A percentile compares a stretch with the other conserved stretches of the same genome.
Evolutionary conservation across 1,140 invertebrate genomes (phyloP).

Genomic region (Drosophila aff.): DNA sequence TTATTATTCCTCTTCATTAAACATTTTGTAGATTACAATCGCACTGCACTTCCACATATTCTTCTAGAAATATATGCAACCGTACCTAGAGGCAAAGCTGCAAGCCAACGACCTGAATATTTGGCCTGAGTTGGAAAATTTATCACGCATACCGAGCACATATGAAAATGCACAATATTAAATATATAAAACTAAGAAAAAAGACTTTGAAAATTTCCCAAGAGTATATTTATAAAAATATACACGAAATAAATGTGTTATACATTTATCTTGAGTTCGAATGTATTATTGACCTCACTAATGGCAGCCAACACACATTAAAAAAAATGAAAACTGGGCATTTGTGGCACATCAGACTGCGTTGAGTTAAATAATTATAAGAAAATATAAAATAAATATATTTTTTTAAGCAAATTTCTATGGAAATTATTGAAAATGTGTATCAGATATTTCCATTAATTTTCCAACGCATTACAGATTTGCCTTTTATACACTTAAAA

Average conservation of each 20-base stretch:
- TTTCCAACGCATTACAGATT: too few species aligned
- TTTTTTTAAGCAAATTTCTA: too few species aligned
- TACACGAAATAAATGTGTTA: background rate
- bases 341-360: background rate
- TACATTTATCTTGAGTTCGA: background rate
- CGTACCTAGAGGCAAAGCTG: background rate
- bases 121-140: background rate
- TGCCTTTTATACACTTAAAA: too few species aligned
- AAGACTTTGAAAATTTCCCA: background rate
- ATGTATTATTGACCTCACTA: background rate
- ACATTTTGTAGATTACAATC: background rate
- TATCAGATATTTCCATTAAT: too few species aligned
- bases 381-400: too few species aligned
- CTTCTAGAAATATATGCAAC: background rate
- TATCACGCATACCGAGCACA: slow-evolving; percentile 1
- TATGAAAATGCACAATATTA: background rate
- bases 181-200: background rate
- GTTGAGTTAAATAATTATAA: too few species aligned
- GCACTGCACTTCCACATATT: background rate
- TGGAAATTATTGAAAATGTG: too few species aligned
- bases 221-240: slow-evolving; percentile 1
- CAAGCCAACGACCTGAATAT: slow-evolving; percentile 9
- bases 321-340: background rate
- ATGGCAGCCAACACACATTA: background rate
- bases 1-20: background rate